A percentile compares a stretch with the other conserved stretches of the same genome.
Conservation (phyloP, 2,113 vertebrate species). For the Pseudolaguvia tuberculata region DNA sequence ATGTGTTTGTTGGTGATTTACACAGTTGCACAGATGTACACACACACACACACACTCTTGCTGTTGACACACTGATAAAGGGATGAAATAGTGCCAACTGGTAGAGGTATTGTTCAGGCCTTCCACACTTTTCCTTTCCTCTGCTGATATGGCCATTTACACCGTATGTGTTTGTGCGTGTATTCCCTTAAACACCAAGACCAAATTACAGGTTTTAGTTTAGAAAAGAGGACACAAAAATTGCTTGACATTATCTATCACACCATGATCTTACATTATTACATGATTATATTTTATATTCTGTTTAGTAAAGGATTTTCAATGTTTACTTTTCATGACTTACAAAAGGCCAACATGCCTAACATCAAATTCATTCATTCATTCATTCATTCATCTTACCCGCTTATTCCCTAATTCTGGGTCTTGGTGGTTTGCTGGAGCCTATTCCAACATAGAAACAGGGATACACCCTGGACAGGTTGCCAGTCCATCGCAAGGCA, state of each 20-base stretch:
- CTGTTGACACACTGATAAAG: slow-evolving; percentile 37
- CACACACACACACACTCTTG: slow-evolving; percentile 31
- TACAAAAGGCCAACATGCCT: not conserved
- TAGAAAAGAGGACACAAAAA: slow-evolving; percentile 6
- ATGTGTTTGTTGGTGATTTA: slow-evolving; percentile 41
- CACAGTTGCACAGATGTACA: slow-evolving; percentile 21
- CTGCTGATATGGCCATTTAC: too few species aligned
- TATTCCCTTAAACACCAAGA: not conserved
- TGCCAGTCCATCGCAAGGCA: too few species aligned
- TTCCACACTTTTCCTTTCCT: too few species aligned
- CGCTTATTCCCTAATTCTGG: too few species aligned
- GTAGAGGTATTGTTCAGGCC: slow-evolving; percentile 37
- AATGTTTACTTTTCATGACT: not conserved
- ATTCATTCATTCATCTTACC: too few species aligned
- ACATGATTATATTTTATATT: not conserved
- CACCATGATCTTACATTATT: not conserved
- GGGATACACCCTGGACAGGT: too few species aligned
- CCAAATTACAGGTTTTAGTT: slow-evolving; percentile 27
- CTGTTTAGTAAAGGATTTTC: not conserved
- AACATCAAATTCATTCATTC: too few species aligned
- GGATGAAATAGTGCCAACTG: slow-evolving; percentile 35
- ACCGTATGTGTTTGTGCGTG: too few species aligned
- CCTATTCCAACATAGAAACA: too few species aligned
- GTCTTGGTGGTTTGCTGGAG: too few species aligned
- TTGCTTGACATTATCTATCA: not conserved